A percentile compares a stretch with the other conserved stretches of the same genome.
phyloP scores from a whole-genome alignment of 2,797 vertebrate genomes.

The Limosa lapponica region DNA sequence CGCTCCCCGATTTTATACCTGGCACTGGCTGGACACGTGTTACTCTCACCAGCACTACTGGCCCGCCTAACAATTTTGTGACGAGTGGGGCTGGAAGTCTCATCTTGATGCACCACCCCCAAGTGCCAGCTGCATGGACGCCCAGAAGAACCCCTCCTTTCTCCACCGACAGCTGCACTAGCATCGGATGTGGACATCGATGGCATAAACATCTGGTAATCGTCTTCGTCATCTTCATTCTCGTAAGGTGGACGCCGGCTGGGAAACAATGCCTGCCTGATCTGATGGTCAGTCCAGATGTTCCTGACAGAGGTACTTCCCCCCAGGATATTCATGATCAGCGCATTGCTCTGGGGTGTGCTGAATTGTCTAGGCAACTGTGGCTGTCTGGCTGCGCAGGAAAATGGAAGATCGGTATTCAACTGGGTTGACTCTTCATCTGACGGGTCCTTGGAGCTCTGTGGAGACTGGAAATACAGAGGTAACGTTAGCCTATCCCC shows the following conservation, averaged over 20 bases:
- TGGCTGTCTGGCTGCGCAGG: slow-evolving; percentile 69
- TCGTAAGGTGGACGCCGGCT: slow-evolving; percentile 86
- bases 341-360: slow-evolving; percentile 59
- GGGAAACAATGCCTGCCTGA: slow-evolving; percentile 92
- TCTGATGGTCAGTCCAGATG: slow-evolving; percentile 94
- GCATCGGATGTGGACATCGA: slow-evolving; percentile 81
- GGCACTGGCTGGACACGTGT: slow-evolving; percentile 12
- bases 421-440: slow-evolving; percentile 83
- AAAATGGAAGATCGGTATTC: slow-evolving; percentile 69
- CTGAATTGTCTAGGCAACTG: slow-evolving; percentile 79
- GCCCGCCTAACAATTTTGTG: slow-evolving; percentile 87
- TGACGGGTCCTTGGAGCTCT: slow-evolving; percentile 88
- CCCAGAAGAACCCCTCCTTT: slow-evolving; percentile 74
- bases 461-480: slow-evolving; percentile 25
- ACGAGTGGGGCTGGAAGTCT: slow-evolving; percentile 68
- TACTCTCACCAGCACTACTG: slow-evolving; percentile 92
- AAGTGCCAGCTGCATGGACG: slow-evolving; percentile 95
- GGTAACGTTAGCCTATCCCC: not conserved
- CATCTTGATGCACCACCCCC: slow-evolving; percentile 77
- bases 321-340: slow-evolving; percentile 76
- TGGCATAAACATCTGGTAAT: slow-evolving; percentile 96
- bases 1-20: slow-evolving; percentile 67
- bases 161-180: slow-evolving; percentile 71
- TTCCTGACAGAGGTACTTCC: slow-evolving; percentile 81
- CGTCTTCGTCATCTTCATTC: slow-evolving; percentile 89